These are phyloP conservation scores for Caenorhabditis sp. DNA, from an alignment of 2,888 invertebrate genomes.

Conservation along the genomic window DNA sequence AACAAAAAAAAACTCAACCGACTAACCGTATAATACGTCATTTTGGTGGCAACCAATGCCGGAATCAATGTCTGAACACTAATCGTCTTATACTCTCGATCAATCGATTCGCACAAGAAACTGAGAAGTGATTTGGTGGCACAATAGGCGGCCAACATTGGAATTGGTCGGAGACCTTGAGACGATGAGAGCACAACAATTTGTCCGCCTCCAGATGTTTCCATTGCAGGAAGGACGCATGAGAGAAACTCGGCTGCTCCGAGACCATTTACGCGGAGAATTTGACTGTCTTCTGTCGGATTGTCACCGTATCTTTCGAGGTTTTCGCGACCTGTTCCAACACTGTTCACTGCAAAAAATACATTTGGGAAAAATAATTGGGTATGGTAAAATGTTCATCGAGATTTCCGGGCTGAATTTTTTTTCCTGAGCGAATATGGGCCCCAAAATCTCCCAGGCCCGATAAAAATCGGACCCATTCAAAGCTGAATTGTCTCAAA, in stretches of 20 bases:
- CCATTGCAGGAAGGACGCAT: constrained; percentile 64
- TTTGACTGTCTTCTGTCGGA: constrained; percentile 60
- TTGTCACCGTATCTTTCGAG: constrained; percentile 67
- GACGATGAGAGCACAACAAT: constrained; percentile 66
- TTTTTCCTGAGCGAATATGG: no score
- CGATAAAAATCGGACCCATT: no score
- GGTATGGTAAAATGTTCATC: no score
- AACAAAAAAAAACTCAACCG: no score
- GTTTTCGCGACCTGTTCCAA: constrained; percentile 67
- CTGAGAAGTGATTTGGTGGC: constrained; percentile 58
- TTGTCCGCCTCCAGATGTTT: constrained; percentile 66
- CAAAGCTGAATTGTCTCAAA: no score
- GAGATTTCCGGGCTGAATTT: no score
- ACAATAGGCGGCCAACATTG: constrained; percentile 67
- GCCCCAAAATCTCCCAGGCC: no score
- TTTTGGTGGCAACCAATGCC: constrained; percentile 68
- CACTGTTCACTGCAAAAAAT: constrained; percentile 63
- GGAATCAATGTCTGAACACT: constrained; percentile 67
- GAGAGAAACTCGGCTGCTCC: constrained; percentile 68
- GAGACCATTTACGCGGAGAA: constrained; percentile 66
- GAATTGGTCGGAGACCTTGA: constrained; percentile 67
- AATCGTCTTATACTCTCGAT: constrained; percentile 58
- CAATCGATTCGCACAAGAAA: background rate
- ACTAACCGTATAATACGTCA: constrained; percentile 67
- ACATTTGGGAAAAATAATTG: no score